Conservation (phyloP, 2,797 vertebrate genomes). For the Aphelocoma californica region DNA sequence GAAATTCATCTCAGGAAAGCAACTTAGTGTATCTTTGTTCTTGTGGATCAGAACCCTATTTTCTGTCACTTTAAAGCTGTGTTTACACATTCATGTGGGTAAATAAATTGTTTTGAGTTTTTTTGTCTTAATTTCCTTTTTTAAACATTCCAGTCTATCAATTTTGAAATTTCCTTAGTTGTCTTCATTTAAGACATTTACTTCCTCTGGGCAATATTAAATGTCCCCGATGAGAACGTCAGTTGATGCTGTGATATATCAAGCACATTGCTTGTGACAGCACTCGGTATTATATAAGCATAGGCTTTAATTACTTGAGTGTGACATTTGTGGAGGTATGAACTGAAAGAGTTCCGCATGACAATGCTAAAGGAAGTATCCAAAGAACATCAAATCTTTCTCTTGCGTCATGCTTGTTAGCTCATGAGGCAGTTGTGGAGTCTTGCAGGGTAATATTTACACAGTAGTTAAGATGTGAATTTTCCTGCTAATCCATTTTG, state of each 20-base stretch:
- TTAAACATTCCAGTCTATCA: background rate
- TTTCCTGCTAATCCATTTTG: background rate
- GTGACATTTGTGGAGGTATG: background rate
- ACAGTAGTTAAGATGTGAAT: background rate
- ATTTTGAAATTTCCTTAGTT: background rate
- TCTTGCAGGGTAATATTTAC: background rate
- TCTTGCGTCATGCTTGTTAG: background rate
- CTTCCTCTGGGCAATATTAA: background rate
- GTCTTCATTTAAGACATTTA: background rate
- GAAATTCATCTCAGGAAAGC: background rate
- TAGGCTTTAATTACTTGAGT: background rate
- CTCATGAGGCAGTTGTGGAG: background rate
- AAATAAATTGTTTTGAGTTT: background rate
- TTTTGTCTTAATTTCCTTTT: background rate
- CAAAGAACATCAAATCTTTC: background rate
- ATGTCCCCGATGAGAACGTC: background rate
- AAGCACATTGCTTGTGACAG: background rate
- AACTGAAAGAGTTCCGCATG: background rate
- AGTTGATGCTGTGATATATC: background rate
- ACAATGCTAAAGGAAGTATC: background rate
- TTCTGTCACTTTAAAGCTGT: background rate
- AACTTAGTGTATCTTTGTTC: background rate
- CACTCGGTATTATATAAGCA: background rate
- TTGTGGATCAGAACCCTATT: background rate
- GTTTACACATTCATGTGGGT: background rate